Conservation (phyloP, 2,797 vertebrate species). For the Amazonetta brasiliensis region DNA sequence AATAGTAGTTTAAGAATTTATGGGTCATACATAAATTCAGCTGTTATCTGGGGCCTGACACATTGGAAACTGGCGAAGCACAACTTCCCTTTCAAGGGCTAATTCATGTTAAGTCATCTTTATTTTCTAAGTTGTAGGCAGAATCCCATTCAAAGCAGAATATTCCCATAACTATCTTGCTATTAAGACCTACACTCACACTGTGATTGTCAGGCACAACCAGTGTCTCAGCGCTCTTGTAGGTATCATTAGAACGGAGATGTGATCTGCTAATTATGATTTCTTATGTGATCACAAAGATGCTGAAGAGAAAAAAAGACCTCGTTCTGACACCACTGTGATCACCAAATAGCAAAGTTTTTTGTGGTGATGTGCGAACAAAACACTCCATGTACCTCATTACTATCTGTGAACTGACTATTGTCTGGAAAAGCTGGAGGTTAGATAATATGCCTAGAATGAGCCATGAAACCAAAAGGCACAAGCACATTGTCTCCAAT, state of each 20-base stretch:
- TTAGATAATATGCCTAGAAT: slow-evolving; percentile 42
- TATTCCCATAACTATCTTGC: neutral
- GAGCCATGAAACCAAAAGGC: slow-evolving; percentile 30
- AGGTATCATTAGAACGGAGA: neutral
- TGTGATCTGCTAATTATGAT: neutral
- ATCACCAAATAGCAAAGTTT: neutral
- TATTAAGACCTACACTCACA: neutral
- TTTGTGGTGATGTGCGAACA: neutral
- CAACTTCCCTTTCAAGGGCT: neutral
- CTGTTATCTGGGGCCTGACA: neutral
- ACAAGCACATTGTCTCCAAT: slow-evolving; percentile 17
- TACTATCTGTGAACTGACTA: neutral
- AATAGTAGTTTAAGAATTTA: neutral
- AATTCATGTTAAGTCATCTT: neutral
- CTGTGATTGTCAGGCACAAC: neutral
- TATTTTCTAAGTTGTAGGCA: neutral
- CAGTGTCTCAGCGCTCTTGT: neutral
- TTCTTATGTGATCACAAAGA: neutral
- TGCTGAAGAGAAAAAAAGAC: neutral
- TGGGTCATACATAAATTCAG: neutral
- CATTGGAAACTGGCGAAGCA: neutral
- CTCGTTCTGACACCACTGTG: neutral
- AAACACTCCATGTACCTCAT: slow-evolving; percentile 14
- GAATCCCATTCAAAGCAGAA: neutral
- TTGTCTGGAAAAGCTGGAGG: neutral